Evolutionary conservation across 1,140 invertebrate genomes (phyloP), one percentile per base, ranked within the genome.

Genomic region (Trissolcus basalis): DNA sequence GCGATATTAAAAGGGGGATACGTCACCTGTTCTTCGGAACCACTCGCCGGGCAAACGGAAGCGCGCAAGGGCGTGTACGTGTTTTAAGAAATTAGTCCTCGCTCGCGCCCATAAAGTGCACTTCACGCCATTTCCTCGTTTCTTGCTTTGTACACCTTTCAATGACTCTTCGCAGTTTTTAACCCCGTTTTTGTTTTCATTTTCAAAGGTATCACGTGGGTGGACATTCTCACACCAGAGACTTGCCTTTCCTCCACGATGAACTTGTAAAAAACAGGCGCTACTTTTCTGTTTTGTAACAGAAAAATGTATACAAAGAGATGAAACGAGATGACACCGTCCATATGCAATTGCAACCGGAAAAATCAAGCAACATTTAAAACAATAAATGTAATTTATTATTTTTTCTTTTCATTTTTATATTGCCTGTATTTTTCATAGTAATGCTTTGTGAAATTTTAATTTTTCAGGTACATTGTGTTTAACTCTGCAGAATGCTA

Each of bases 41-140:
- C 82, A 83, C 69, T 81, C 82, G 60, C 45, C 19, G 80, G 81
- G 84, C 83, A 86, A 86, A 83, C 81, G 81, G 80, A 84, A 80
- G 76, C 70, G 27, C 43, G 45, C 41, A 64, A 35, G 33, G 39
- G 36, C 47, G 36, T 13, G 70, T 16, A 9, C 7, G 73, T 68
- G 55, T 86, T 86, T 85, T 85, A 78, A 83, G 80, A 86, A 87
- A 87, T 87, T 87, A 85, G 85, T 86, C 77, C 77, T 83, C 69
- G 64, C 16, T 50, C 69, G 64, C 16, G 50, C 58, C 73, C 59
- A 55, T 43, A 33, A 53, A 58, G 59, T 47, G 35, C 45, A 59
- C 39, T 16, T 59, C 50, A 44, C 64, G 55, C 47, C 47, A 51
- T 72, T 47, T 51, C 45, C 39, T 44, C 12, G 19, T 27, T 27